These are phyloP conservation scores for Hiodon tergisus DNA, from an alignment of 2,113 vertebrate species.

Conservation along the genomic window DNA sequence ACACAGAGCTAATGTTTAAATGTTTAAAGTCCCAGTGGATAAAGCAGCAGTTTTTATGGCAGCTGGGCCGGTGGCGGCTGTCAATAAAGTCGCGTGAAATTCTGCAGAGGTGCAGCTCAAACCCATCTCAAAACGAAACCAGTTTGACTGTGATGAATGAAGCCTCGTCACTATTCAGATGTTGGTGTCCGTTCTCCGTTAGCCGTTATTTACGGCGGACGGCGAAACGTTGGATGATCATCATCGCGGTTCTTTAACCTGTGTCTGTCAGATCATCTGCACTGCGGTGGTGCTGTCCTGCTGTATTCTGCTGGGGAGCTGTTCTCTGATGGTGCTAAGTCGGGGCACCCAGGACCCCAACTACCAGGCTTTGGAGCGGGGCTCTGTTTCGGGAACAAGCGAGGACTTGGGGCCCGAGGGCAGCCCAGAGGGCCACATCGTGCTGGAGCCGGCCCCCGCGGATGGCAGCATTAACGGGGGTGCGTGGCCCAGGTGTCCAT, in stretches of 20 bases:
- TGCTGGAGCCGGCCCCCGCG: conserved; percentile 30
- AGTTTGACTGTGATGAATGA: no score
- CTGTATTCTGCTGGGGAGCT: conserved; percentile 73
- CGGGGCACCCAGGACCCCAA: conserved; percentile 64
- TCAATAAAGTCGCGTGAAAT: no score
- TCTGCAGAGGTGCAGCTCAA: no score
- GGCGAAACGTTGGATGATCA: background rate
- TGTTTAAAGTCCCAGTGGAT: no score
- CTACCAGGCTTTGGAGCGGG: conserved; percentile 62
- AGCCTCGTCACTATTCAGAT: no score
- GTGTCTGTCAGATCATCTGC: conserved; percentile 69
- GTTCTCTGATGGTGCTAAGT: conserved; percentile 82
- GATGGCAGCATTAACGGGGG: conserved; percentile 57
- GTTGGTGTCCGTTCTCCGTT: no score
- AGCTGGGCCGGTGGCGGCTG: no score
- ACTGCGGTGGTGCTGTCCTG: conserved; percentile 70
- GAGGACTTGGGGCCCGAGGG: conserved; percentile 50
- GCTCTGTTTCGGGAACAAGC: conserved; percentile 46
- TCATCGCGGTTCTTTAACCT: background rate
- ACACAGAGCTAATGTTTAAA: no score
- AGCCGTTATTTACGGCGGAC: no score
- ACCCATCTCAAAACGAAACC: no score
- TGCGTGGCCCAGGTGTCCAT: conserved; percentile 33
- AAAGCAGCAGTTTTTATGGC: no score
- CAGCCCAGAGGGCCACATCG: conserved; percentile 42